Evolutionary conservation across 2,797 vertebrate genomes (phyloP).

Genomic region (Pempheris klunzingeri): DNA sequence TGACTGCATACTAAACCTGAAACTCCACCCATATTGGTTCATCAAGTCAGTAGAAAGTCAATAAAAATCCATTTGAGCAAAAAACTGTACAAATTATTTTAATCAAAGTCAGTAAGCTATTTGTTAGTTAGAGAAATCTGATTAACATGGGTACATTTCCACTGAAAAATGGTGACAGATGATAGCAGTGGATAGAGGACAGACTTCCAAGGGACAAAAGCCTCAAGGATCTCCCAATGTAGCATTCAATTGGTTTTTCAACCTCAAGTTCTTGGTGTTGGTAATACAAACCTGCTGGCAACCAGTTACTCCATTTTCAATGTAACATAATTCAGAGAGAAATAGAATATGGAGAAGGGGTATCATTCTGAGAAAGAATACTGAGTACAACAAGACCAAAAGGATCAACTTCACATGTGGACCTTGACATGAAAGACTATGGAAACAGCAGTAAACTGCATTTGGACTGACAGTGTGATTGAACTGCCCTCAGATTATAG

Average conservation of each 20-base stretch:
- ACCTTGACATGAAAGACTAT: background rate
- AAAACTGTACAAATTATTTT: background rate
- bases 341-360: background rate
- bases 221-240: background rate
- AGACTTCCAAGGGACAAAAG: background rate
- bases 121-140: background rate
- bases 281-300: too few relatives aligned
- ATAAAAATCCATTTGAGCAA: background rate
- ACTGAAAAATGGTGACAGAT: background rate
- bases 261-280: too few relatives aligned
- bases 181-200: background rate
- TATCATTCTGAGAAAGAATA: background rate
- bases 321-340: too few relatives aligned
- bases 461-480: background rate
- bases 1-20: conserved; percentile 1
- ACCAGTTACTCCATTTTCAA: too few relatives aligned
- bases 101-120: background rate
- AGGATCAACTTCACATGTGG: background rate
- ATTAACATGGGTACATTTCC: background rate
- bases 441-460: background rate
- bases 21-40: background rate
- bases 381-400: too few relatives aligned
- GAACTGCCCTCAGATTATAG: background rate
- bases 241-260: background rate
- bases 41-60: background rate